Evolutionary conservation across 1,140 invertebrate species (phyloP).

Genomic region (Hylyphantes graminicola): DNA sequence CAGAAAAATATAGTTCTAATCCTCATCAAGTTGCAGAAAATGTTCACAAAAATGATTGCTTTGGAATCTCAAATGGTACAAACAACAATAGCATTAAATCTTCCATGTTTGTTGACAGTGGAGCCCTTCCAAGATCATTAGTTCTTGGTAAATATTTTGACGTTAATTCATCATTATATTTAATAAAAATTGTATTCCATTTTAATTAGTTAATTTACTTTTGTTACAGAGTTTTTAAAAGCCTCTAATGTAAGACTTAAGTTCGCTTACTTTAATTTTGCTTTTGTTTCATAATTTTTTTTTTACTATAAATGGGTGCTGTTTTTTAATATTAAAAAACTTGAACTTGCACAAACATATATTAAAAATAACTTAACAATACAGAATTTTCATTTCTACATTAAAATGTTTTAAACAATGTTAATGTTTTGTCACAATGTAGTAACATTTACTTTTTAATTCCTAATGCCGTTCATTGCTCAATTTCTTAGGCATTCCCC

Average conservation of each 20-base stretch:
- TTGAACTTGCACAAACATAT: not conserved
- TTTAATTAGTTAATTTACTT: too few species aligned
- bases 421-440: not conserved
- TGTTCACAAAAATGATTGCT: slow-evolving; percentile 30
- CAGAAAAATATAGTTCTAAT: slow-evolving; percentile 31
- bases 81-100: slow-evolving; percentile 17
- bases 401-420: not conserved
- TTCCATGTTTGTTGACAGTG: slow-evolving; percentile 64
- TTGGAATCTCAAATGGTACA: slow-evolving; percentile 32
- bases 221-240: too few species aligned
- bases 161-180: too few species aligned
- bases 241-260: too few species aligned
- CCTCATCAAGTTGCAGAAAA: slow-evolving; percentile 51
- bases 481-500: slow-evolving; percentile 64
- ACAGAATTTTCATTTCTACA: not conserved
- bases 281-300: too few species aligned
- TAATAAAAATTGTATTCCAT: too few species aligned
- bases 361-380: not conserved
- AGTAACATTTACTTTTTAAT: not conserved
- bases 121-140: slow-evolving; percentile 63
- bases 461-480: not conserved
- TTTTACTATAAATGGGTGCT: too few species aligned
- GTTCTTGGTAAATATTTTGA: slow-evolving; percentile 63
- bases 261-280: too few species aligned
- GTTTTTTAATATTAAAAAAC: not conserved